Percentiles rank a stretch among this genome's conserved stretches.
phyloP scores from a whole-genome alignment of 1,140 invertebrate species.

The Octopus sinensis region DNA sequence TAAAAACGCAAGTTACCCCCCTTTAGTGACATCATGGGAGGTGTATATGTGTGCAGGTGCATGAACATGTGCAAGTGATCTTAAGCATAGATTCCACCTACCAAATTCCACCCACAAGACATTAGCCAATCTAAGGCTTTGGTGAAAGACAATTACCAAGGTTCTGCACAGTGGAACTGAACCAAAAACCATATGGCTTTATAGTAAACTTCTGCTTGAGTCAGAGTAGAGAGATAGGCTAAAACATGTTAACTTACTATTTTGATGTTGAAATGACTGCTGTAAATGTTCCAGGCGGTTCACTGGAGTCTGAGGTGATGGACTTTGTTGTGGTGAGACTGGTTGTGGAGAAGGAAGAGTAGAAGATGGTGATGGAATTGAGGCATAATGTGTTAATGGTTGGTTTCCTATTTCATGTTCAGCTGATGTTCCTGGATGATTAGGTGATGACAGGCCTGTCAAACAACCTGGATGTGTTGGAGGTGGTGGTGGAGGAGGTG shows the following conservation, averaged over 20 bases:
- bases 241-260: neutral
- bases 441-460: constrained; percentile 16
- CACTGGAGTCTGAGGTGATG: constrained; percentile 22
- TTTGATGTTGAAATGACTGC: constrained; percentile 6
- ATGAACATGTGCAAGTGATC: too few species aligned
- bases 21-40: too few species aligned
- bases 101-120: too few species aligned
- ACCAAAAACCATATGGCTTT: too few species aligned
- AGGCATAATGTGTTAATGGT: constrained; percentile 3
- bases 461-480: constrained; percentile 23
- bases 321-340: constrained; percentile 29
- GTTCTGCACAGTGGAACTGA: too few species aligned
- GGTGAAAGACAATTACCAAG: too few species aligned
- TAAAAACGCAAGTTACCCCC: too few species aligned
- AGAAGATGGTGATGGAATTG: constrained; percentile 22
- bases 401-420: constrained; percentile 18
- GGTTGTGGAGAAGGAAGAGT: constrained; percentile 14
- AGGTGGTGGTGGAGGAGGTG: constrained; percentile 36
- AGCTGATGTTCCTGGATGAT: constrained; percentile 15
- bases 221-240: too few species aligned
- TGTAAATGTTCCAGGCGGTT: constrained; percentile 5
- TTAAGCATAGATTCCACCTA: too few species aligned
- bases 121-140: too few species aligned
- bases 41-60: too few species aligned
- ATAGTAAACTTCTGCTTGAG: too few species aligned